Base-by-base conservation (phyloP, 2,888 invertebrate species). In the Teleogryllus oceanicus region DNA sequence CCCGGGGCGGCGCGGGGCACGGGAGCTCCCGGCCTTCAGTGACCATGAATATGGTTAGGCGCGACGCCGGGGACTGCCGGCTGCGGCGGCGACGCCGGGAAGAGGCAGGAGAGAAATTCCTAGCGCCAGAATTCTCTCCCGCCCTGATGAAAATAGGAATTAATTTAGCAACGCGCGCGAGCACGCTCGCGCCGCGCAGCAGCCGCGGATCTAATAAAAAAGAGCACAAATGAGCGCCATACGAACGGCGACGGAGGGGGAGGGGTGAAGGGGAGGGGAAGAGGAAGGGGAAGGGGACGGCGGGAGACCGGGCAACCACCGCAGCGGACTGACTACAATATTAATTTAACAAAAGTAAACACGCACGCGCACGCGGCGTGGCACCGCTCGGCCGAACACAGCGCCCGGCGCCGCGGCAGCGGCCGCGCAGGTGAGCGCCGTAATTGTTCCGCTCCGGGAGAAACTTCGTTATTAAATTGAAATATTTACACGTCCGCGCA, bases 21-120 rank as follows among this genome's bases (percentile, higher is more conserved):
- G 16, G 62, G 16, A 4, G 62, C 62, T 13, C 13, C 24, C 62
- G 16, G 62, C 62, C 62, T 62, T 62, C 62, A 62, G 62, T 62
- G 62, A 62, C 62, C 62, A 62, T 62, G 62, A 62, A 62, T 62
- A 62, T 62, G 16, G 62, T 62, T 62, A 62, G 62, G 62, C 62
- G 62, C 62, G 62, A 62, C 62, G 62, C 62, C 62, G 62, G 62
- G 62, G 62, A 62, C 62, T n/a, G n/a, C 62, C 62, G 62, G 16
- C 5, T 62, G 62, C 16, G 62, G n/a, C 62, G 62, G 62, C 62
- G 62, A 62, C 62, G 62, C 62, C 62, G n/a, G 8, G 5, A 62
- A n/a, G 13, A 62, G 62, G 16, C 16, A 8, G 12, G n/a, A n/a
- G 62, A 62, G 62, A 62, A n/a, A 62, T 13, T 13, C 16, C 13